Conservation (phyloP, 2,797 vertebrate species). For the Macrochelys suwanniensis region DNA sequence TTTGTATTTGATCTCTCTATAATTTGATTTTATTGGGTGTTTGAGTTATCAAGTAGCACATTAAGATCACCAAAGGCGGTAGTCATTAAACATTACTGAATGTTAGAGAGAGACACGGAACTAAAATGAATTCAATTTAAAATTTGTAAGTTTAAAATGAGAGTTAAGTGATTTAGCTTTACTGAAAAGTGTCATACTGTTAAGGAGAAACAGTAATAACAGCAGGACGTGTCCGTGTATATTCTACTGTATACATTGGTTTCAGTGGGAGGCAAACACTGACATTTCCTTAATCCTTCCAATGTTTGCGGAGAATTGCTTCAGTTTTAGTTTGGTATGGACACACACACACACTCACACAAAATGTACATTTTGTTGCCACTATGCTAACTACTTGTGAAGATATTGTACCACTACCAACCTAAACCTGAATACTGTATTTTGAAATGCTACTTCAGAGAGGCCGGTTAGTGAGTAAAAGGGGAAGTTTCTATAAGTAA, state of each 20-base stretch:
- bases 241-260: background rate
- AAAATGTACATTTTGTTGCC: background rate
- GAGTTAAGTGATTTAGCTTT: conserved; percentile 13
- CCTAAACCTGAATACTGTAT: background rate
- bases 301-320: background rate
- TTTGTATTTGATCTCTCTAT: conserved; percentile 26
- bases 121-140: background rate
- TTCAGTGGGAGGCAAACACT: background rate
- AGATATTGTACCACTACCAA: background rate
- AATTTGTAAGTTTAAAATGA: conserved; percentile 7
- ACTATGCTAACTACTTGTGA: background rate
- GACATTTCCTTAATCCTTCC: background rate
- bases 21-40: conserved; percentile 50
- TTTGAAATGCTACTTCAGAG: conserved; percentile 5
- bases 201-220: conserved; percentile 40
- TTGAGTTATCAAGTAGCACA: conserved; percentile 29
- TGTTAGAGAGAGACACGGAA: background rate
- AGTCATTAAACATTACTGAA: conserved; percentile 39
- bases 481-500: conserved; percentile 26
- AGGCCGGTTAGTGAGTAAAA: conserved; percentile 34
- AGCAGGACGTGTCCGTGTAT: background rate
- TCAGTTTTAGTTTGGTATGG: background rate
- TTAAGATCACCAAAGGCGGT: conserved; percentile 12
- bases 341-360: background rate
- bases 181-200: background rate